Conservation (phyloP, 1,140 invertebrate genomes). For the Lepidurus couesii region DNA sequence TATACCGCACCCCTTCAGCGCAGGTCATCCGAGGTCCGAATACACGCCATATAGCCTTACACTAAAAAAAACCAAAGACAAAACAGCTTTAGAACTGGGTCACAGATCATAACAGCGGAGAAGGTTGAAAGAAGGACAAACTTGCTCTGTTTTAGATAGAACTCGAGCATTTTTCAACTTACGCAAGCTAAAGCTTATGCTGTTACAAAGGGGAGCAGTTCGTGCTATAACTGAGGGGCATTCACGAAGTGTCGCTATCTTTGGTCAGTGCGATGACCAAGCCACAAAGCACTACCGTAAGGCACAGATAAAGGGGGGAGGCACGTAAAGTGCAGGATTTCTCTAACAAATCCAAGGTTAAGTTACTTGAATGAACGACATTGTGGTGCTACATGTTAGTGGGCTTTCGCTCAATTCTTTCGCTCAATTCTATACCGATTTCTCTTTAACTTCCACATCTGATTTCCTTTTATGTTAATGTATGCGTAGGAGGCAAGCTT, state of each 20-base stretch:
- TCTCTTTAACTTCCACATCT: neutral
- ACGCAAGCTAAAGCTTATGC: neutral
- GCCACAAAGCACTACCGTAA: neutral
- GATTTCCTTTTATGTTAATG: neutral
- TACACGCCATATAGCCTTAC: neutral
- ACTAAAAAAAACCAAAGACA: neutral
- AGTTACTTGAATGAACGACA: neutral
- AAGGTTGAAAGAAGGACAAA: neutral
- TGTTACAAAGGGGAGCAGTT: neutral
- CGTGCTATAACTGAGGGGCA: neutral
- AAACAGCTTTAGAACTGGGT: neutral
- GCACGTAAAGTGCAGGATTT: neutral
- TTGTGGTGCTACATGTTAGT: neutral
- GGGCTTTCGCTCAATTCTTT: neutral
- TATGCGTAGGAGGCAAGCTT: neutral
- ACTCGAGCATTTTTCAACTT: neutral
- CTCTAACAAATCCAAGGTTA: neutral
- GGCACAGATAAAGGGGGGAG: neutral
- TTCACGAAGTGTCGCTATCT: neutral
- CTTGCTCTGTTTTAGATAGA: neutral
- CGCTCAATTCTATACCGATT: neutral
- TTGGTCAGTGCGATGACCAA: neutral
- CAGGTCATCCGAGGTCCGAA: slow-evolving; percentile 5
- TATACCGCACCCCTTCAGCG: slow-evolving; percentile 18
- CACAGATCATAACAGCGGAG: neutral